Evolutionary conservation across 2,797 vertebrate species (phyloP).

Genomic region (Pogoniulus pusillus): DNA sequence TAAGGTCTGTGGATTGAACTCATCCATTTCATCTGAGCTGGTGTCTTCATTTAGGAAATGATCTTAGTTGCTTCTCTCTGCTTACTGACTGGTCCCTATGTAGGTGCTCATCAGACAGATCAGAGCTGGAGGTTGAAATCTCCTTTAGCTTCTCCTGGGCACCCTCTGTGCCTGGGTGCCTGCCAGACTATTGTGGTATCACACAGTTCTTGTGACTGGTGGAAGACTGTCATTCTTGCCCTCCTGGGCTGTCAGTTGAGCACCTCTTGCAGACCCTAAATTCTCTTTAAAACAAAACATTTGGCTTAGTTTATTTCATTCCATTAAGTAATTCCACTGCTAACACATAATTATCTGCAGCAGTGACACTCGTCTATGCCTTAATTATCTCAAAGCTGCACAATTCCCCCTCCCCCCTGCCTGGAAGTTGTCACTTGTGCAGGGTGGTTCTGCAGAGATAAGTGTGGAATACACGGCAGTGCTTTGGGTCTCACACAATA

Average conservation of each 20-base stretch:
- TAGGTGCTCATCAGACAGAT: neutral
- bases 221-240: neutral
- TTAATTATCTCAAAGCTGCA: slow-evolving; percentile 57
- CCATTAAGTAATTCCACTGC: slow-evolving; percentile 56
- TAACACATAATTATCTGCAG: slow-evolving; percentile 64
- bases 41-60: neutral
- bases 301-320: slow-evolving; percentile 63
- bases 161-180: neutral
- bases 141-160: neutral
- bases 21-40: neutral
- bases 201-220: neutral
- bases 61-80: neutral
- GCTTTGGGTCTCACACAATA: slow-evolving; percentile 48
- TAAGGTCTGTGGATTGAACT: neutral
- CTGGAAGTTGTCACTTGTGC: slow-evolving; percentile 64
- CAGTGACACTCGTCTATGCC: slow-evolving; percentile 50
- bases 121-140: neutral
- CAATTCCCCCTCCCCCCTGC: neutral
- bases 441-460: slow-evolving; percentile 64
- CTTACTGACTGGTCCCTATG: neutral
- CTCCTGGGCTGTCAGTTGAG: slow-evolving; percentile 12
- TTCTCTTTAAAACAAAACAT: slow-evolving; percentile 57
- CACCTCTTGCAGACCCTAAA: slow-evolving; percentile 41
- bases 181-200: neutral
- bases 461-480: slow-evolving; percentile 48